phyloP scores from a whole-genome alignment of 2,797 vertebrate genomes.

The Triplophysa yarkandensis region DNA sequence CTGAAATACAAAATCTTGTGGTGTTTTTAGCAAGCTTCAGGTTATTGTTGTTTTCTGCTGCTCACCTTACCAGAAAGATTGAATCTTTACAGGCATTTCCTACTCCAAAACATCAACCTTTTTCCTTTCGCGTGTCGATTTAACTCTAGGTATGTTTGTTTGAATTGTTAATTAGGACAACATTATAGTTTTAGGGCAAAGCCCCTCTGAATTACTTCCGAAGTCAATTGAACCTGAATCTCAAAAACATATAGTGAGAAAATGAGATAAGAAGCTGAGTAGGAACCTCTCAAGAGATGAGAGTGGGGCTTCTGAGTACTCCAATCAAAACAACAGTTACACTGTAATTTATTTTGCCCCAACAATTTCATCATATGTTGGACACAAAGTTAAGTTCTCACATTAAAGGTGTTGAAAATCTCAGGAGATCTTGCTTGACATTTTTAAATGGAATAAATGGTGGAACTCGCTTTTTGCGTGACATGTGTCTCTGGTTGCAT shows the following conservation, averaged over 20 bases:
- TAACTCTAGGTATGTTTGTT: background rate
- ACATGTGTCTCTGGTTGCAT: conserved; percentile 3
- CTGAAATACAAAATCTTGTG: too few relatives aligned
- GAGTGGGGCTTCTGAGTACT: conserved; percentile 10
- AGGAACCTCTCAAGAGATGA: background rate
- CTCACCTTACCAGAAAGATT: conserved; percentile 2
- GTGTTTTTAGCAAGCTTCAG: too few relatives aligned
- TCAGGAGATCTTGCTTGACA: background rate
- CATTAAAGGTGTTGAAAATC: background rate
- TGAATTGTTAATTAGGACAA: background rate
- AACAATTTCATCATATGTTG: background rate
- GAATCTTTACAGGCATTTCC: background rate
- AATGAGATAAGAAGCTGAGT: background rate
- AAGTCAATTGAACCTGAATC: too few relatives aligned
- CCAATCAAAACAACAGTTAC: background rate
- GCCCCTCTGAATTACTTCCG: too few relatives aligned
- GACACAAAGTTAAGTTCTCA: background rate
- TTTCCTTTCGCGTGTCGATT: background rate
- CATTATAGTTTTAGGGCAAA: too few relatives aligned
- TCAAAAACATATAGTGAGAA: background rate
- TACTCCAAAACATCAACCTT: too few relatives aligned
- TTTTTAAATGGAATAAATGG: conserved; percentile 16
- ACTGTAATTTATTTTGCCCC: conserved; percentile 9
- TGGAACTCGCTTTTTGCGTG: conserved; percentile 9
- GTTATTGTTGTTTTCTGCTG: too few relatives aligned